Base-by-base conservation (phyloP, 2,113 vertebrate species). In the Onychostruthus taczanowskii region DNA sequence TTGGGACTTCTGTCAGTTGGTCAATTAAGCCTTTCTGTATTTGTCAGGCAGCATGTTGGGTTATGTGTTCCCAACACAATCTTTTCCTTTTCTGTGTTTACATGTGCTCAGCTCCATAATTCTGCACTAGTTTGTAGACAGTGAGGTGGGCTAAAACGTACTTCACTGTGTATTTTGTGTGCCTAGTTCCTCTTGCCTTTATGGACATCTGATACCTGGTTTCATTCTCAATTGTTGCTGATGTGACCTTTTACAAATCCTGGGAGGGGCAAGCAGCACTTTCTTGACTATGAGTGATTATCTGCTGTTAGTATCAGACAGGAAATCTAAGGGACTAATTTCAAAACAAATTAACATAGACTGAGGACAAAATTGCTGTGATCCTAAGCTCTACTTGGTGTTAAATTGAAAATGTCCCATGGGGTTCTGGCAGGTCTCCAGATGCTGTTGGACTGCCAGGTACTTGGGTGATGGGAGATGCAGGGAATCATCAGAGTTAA, bases 301-400 rank as follows among this genome's bases (percentile, higher is more conserved):
- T 26, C 27, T 90, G 63, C 47, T 90, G 16, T 86, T 96, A 84
- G 43, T 55, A 59, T 89, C 88, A 70, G 52, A 63, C 43, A 78
- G 59, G 77, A 95, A 85, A 75, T 80, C 49, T 83, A 39, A 66
- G 47, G 39, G 21, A n/a, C 21, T 52, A 44, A 41, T 41, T 82
- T 79, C n/a, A 49, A 26, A 79, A 19, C 33, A 50, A 63, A 63
- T 53, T 46, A 70, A 37, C 28, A 41, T 46, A 76, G 33, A 41
- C 21, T 26, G 69, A 21, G 33, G 72, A 67, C 28, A 70, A 58
- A 87, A 58, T 41, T 62, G 41, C 23, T 35, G 7, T 58, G 33
- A 74, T 52, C 11, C n/a, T 79, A 28, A 61, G 37, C 58, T 79
- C 5, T 76, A 0, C 12, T 69, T 50, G 6, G 44, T 18, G 15